Base-by-base conservation (phyloP, 30 jellyfish, hydroid and myxozoan species). In the Nemopilema nomurai region DNA sequence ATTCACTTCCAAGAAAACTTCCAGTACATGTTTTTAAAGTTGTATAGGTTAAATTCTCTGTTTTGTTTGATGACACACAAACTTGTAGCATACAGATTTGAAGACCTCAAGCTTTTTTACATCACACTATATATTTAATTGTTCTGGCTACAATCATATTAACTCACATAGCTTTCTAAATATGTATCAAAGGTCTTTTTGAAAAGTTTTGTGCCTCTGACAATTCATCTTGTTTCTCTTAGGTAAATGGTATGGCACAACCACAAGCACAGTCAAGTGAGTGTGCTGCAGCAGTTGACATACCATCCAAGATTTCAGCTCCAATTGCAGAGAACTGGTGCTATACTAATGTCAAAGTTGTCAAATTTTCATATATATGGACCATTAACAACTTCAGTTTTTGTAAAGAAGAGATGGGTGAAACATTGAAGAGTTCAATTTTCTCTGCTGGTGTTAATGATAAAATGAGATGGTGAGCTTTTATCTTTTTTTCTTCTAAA, bases 251-350 rank as follows among this genome's bases (percentile, higher is more conserved):
- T 28, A 83, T 83, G 92, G 92, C 92, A 51, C 92, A 83, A 64
- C 53, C 92, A 0, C 92, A 83, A 49, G 96, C 88, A 0, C 96
- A 87, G 86, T 79, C 96, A 24, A 87, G 93, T 62, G 96, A 92
- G 33, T 77, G 88, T 67, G 96, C 93, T 52, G 90, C 99, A 74
- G 94, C 92, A 31, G 51, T 85, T 86, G 99, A 94, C 70, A 89
- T 89, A 51, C 93, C 91, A 16, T 90, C 99, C 19, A 94, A 94
- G 76, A 66, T 94, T 90, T 93, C 99, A 22, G 94, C 97, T 8
- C 96, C 99, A 21, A 97, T 94, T 68, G 99, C 99, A 0, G 99
- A 94, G 67, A 94, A 94, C 49, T 94, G 99, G 99, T 94, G 99
- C 69, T 94, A 94, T 69, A 94, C 99, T 22, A 97, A 94, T 74